Base-by-base conservation (phyloP, 2,888 invertebrate species). In the Strigamia maritima region DNA sequence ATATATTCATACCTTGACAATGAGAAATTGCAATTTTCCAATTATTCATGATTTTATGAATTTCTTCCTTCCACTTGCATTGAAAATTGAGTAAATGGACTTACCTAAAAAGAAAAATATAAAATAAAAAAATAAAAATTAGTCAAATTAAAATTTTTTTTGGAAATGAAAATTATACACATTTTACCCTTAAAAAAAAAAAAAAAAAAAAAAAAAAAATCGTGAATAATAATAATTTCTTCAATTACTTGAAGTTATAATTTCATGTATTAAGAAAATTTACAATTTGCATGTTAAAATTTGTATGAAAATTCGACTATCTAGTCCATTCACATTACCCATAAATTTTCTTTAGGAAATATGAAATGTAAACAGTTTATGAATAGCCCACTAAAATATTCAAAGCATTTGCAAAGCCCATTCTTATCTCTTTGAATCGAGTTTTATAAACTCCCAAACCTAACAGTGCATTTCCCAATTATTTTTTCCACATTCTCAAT, bases 401-500 rank as follows among this genome's bases (percentile, higher is more conserved):
- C 49, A 49, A 49, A 49, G n/a, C 49, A 12, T 14, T 19, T 49
- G 10, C 49, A 49, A 49, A 19, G 6, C 14, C 19, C 49, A 12
- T 49, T 49, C 49, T 19, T 49, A 16, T 19, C 49, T n/a, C 14
- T 19, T 49, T 16, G 16, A 10, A 49, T 49, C 49, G n/a, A 49
- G 4, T 49, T 12, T 49, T 12, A 65, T 22, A 65, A 65, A 65
- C 12, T 22, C 24, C 22, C 24, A 65, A 65, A 65, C 22, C 24
- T 22, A 65, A 65, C 24, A 24, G 8, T 65, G 24, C 22, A 65
- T 22, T 65, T 65, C 24, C 24, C 60, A 65, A 65, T 65, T 65
- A 65, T 65, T 65, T 65, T 65, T 65, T 24, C 49, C 60, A 22
- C 22, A 65, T 65, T 24, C 24, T 65, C 60, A 24, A 65, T 65